A percentile compares a stretch with the other conserved stretches of the same genome.
Evolutionary conservation across 2,797 vertebrate species (phyloP).

Genomic region (Crocodylus rhombifer): DNA sequence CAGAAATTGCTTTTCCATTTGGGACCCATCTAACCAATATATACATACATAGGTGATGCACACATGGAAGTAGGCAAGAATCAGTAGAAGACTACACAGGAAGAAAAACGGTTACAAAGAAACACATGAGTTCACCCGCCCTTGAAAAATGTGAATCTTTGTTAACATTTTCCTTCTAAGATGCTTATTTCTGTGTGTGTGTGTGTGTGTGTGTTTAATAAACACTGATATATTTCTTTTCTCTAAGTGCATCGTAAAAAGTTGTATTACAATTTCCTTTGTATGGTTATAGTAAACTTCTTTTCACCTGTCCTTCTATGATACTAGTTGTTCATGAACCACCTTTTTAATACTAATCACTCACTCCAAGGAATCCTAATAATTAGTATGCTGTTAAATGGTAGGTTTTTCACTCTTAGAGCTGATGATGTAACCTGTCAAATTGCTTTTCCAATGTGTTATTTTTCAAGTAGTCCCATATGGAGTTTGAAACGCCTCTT

Average conservation of each 20-base stretch:
- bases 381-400: not conserved
- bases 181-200: constrained; percentile 19
- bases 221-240: not conserved
- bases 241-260: constrained; percentile 16
- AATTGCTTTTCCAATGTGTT: not conserved
- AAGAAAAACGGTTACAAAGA: constrained; percentile 1
- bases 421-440: not conserved
- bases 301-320: constrained; percentile 41
- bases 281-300: constrained; percentile 34
- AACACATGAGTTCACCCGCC: constrained; percentile 18
- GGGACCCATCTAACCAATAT: not conserved
- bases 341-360: constrained; percentile 42
- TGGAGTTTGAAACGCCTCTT: not conserved
- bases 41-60: not conserved
- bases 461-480: not conserved
- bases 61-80: not conserved
- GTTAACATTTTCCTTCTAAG: constrained; percentile 47
- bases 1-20: not conserved
- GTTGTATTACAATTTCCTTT: constrained; percentile 49
- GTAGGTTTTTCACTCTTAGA: constrained; percentile 1
- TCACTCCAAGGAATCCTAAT: constrained; percentile 42
- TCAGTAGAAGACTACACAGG: not conserved
- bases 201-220: not conserved
- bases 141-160: constrained; percentile 54
- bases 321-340: constrained; percentile 5